These are phyloP conservation scores for Megaceryle alcyon DNA, from an alignment of 2,797 vertebrate species.

Conservation along the genomic window DNA sequence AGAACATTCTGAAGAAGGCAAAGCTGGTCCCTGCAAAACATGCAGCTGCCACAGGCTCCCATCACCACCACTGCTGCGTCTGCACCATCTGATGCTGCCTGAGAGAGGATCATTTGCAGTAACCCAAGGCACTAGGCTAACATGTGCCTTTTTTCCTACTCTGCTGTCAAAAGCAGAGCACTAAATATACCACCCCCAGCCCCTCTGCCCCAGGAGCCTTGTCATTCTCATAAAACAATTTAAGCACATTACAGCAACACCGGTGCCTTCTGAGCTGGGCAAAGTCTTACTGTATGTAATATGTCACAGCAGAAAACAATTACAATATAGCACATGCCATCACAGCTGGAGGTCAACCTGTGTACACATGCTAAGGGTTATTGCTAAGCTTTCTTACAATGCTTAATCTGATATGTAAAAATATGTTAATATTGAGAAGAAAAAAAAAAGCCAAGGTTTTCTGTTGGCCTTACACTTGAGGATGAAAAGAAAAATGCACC, in stretches of 20 bases:
- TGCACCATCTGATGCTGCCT: neutral
- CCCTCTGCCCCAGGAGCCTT: neutral
- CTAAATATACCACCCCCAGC: neutral
- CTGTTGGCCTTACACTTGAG: neutral
- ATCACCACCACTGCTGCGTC: rapidly evolving
- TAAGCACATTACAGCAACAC: neutral
- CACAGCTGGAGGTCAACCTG: neutral
- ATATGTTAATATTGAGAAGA: neutral
- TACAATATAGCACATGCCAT: neutral
- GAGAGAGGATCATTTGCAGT: neutral
- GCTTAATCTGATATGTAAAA: neutral
- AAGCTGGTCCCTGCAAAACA: neutral
- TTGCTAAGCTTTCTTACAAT: neutral
- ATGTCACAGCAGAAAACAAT: neutral
- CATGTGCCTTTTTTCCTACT: neutral
- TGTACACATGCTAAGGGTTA: neutral
- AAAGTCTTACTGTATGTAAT: neutral
- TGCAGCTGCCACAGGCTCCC: neutral
- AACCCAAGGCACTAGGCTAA: neutral
- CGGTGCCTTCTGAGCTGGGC: neutral
- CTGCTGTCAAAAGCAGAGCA: neutral
- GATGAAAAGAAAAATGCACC: neutral
- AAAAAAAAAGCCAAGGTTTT: neutral
- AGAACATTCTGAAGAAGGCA: neutral
- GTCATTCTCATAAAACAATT: neutral